A percentile compares a stretch with the other conserved stretches of the same genome.
These are phyloP conservation scores for Bostrychus sinensis DNA, from an alignment of 2,113 vertebrate genomes.

Conservation along the genomic window DNA sequence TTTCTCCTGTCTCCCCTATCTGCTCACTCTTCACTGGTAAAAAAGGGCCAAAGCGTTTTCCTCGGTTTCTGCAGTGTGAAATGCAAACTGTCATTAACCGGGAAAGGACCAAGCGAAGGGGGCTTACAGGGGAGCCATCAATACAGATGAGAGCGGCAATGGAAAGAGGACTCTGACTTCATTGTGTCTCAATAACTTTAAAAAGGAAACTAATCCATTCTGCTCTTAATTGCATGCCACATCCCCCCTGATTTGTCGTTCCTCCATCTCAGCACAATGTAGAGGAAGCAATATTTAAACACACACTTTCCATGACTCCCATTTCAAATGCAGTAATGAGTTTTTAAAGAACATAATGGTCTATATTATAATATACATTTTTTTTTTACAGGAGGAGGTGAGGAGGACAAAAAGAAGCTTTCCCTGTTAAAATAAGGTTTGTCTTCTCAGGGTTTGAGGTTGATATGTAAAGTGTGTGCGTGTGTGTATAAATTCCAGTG, in stretches of 20 bases:
- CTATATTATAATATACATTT: slow-evolving; percentile 73
- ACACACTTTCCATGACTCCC: slow-evolving; percentile 67
- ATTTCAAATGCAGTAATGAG: slow-evolving; percentile 81
- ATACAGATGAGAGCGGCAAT: slow-evolving; percentile 59
- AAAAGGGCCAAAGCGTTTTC: slow-evolving; percentile 68
- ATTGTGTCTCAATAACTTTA: slow-evolving; percentile 80
- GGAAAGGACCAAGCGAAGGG: slow-evolving; percentile 46
- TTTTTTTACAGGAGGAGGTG: slow-evolving; percentile 62
- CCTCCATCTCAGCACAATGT: slow-evolving; percentile 60
- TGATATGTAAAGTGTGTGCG: slow-evolving; percentile 34
- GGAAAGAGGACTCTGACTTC: slow-evolving; percentile 61
- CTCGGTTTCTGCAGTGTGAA: slow-evolving; percentile 57
- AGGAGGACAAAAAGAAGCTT: slow-evolving; percentile 23
- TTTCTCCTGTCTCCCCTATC: slow-evolving; percentile 54
- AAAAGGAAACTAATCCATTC: slow-evolving; percentile 81
- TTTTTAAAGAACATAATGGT: slow-evolving; percentile 81
- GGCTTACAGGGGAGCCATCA: slow-evolving; percentile 69
- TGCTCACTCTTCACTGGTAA: slow-evolving; percentile 45
- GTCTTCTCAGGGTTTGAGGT: slow-evolving; percentile 67
- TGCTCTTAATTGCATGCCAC: slow-evolving; percentile 81
- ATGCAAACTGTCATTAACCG: slow-evolving; percentile 72
- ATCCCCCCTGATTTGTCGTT: slow-evolving; percentile 65
- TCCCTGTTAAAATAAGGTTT: slow-evolving; percentile 58
- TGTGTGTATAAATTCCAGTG: slow-evolving; percentile 10
- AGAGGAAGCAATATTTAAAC: slow-evolving; percentile 67